phyloP scores from a whole-genome alignment of 2,888 invertebrate species.

The Parnassius orleans region DNA sequence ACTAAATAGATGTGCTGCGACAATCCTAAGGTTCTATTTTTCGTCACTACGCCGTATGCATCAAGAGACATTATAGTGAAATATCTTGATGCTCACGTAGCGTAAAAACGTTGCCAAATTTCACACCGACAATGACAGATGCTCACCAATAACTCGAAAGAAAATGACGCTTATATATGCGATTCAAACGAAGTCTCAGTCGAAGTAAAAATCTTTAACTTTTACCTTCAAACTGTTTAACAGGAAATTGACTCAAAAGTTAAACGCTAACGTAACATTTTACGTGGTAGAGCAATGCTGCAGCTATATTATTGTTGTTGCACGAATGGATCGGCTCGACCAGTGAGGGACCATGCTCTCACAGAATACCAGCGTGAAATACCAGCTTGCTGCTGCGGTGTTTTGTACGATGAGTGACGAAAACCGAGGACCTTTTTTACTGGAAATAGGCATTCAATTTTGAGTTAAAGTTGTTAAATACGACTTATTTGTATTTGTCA shows the following conservation, averaged over 20 bases:
- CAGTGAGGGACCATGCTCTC: too few species aligned
- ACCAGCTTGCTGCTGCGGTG: too few species aligned
- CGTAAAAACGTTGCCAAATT: constrained; percentile 25
- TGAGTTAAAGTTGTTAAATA: too few species aligned
- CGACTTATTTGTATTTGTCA: too few species aligned
- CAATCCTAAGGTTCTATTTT: constrained; percentile 14
- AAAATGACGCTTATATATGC: constrained; percentile 11
- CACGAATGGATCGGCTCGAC: too few species aligned
- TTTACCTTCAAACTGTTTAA: background rate
- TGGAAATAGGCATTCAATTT: too few species aligned
- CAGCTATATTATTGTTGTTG: too few species aligned
- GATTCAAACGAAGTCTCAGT: constrained; percentile 3
- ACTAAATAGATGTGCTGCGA: constrained; percentile 9
- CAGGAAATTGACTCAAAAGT: constrained; percentile 2
- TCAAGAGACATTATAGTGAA: constrained; percentile 25
- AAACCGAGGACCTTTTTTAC: too few species aligned
- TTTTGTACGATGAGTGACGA: too few species aligned
- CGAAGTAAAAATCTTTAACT: background rate
- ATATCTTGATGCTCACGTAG: constrained; percentile 18
- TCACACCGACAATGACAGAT: constrained; percentile 26
- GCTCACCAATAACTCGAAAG: constrained; percentile 17
- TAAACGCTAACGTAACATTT: constrained; percentile 8
- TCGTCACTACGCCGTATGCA: constrained; percentile 10
- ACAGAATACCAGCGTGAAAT: too few species aligned
- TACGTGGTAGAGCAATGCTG: too few species aligned